A percentile compares a stretch with the other conserved stretches of the same genome.
Conservation (phyloP, 2,797 vertebrate species). For the Alca torda region DNA sequence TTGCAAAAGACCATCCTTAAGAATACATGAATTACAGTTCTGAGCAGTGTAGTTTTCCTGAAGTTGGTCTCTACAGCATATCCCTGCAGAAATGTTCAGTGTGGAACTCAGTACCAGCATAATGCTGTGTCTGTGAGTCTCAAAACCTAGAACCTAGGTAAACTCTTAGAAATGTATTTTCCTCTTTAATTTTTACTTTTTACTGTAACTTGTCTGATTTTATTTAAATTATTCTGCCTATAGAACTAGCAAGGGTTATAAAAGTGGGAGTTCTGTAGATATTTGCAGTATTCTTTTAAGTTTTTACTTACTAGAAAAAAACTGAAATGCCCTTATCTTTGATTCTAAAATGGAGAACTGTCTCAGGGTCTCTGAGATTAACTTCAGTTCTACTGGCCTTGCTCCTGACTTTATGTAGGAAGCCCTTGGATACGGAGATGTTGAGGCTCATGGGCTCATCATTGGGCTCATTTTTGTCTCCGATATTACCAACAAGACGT, state of each 20-base stretch:
- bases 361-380: background rate
- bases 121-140: background rate
- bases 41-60: background rate
- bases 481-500: background rate
- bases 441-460: background rate
- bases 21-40: background rate
- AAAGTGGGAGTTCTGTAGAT: background rate
- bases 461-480: background rate
- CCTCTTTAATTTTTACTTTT: background rate
- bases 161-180: background rate
- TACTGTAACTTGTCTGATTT: background rate
- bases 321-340: background rate
- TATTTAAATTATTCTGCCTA: background rate
- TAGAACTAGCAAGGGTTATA: background rate
- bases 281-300: background rate
- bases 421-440: background rate
- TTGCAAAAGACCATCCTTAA: background rate
- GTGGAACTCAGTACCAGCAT: background rate
- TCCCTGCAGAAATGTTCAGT: background rate
- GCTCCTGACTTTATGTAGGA: background rate
- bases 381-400: background rate
- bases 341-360: background rate
- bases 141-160: background rate
- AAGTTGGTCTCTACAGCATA: background rate
- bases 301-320: background rate